Base-by-base conservation (phyloP, 2,888 invertebrate species). In the Cheilosia impressa region DNA sequence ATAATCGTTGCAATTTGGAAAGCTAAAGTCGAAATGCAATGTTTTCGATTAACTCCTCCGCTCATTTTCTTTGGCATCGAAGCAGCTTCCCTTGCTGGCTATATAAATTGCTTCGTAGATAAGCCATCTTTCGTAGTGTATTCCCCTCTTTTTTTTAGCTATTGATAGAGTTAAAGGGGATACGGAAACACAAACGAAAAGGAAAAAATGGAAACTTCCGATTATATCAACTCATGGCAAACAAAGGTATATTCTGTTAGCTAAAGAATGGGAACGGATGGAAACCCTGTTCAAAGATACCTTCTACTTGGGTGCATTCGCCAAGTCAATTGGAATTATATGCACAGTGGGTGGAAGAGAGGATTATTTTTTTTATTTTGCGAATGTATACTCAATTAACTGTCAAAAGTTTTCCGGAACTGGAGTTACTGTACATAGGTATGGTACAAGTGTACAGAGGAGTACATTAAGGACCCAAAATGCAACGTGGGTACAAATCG, bases 261-360 rank as follows among this genome's bases (percentile, higher is more conserved):
- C 13, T 7, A 9, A 50, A 19, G n/a, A 10, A 31, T 24, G 15
- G 10, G 68, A 58, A 55, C 19, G 47, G 22, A 60, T 52, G 24
- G 66, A 69, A 43, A 45, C 31, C 24, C 22, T 50, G n/a, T 63
- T 57, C 63, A 58, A 45, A 81, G 69, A 81, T 75, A 65, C 58
- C 47, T 76, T 82, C 71, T 77, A 72, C 65, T 71, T 66, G 77
- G 60, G 50, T 82, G 82, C 82, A 82, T 77, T 53, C 65, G 47
- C 47, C 65, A 77, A 71, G 71, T 66, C 71, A 66, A 77, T 55
- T 72, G 53, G 65, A 82, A 62, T 71, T 82, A 77, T 13, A 13
- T 82, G 81, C 81, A 82, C 68, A 38, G 34, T 38, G 31, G 41
- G 41, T 10, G 34, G 45, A 1, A 5, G 57, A 15, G 15, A 52